phyloP scores from a whole-genome alignment of 2,797 vertebrate genomes.

The Meda fulgida region DNA sequence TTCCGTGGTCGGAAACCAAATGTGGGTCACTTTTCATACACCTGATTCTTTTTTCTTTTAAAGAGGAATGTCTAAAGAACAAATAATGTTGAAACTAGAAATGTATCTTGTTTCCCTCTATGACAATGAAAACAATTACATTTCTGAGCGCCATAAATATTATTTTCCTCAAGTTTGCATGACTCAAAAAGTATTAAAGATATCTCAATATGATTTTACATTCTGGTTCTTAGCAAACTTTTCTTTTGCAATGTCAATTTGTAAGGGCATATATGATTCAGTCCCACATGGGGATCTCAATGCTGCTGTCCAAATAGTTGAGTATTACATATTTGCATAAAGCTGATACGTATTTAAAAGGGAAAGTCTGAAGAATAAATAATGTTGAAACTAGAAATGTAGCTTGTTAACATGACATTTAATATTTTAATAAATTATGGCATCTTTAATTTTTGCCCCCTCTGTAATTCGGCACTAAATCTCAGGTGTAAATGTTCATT shows the following conservation, averaged over 20 bases:
- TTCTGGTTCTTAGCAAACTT: neutral
- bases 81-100: neutral
- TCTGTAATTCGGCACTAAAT: neutral
- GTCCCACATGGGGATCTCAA: neutral
- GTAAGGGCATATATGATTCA: neutral
- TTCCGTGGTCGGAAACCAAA: neutral
- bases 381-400: neutral
- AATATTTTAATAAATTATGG: neutral
- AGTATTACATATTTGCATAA: neutral
- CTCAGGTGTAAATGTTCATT: neutral
- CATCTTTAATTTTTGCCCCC: neutral
- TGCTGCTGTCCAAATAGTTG: neutral
- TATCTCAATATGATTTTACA: neutral
- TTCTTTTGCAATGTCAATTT: neutral
- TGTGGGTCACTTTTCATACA: neutral
- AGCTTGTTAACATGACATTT: neutral
- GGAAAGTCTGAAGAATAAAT: neutral
- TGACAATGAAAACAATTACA: neutral
- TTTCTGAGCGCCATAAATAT: neutral
- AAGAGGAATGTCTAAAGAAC: neutral
- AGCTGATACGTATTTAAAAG: neutral
- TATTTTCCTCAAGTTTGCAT: neutral
- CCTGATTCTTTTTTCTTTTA: neutral
- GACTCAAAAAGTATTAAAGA: neutral
- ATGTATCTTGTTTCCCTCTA: neutral